Base-by-base conservation (phyloP, 2,113 vertebrate genomes). In the Galemys pyrenaicus region DNA sequence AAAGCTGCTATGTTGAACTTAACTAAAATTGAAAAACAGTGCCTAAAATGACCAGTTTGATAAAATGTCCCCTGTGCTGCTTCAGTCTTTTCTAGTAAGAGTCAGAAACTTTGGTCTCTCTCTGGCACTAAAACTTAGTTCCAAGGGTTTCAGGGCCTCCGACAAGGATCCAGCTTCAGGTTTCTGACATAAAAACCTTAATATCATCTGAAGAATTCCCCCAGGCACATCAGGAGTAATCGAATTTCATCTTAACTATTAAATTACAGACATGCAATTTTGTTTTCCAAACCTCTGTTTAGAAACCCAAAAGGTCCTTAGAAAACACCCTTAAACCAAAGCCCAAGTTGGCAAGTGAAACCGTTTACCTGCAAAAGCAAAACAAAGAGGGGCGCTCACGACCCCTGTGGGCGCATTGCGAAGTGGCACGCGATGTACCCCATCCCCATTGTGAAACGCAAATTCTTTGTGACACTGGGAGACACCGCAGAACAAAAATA, bases 401-500 rank as follows among this genome's bases (percentile, higher is more conserved):
- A 7, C 16, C 85, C 92, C 73, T 3, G 32, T 7, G 20, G 32
- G 89, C 97, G 54, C 60, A 28, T 10, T 12, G 24, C 30, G 24
- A 97, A 96, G 98, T 17, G 98, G 98, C 99, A 99, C 99, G 98
- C 98, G 98, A 99, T 98, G 97, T 70, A 97, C 97, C 98, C 97
- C 97, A 98, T 98, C 96, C 96, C 98, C 92, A 99, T 98, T 99
- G 98, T 98, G 93, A 98, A 91, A 97, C 97, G 95, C 98, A 97
- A 96, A 97, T 98, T 98, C 99, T 99, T 99, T 98, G 97, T 98
- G 98, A 98, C 97, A 97, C 97, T 96, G 97, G 97, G 98, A 99
- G 98, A 99, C 98, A 98, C 97, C 22, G 26, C 94, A 77, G 98
- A 98, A 98, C 98, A 98, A 99, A 98, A 99, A 99, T 98, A 98